These are phyloP conservation scores for Fukomys damarensis DNA, from an alignment of 2,113 vertebrate genomes.

Conservation along the genomic window DNA sequence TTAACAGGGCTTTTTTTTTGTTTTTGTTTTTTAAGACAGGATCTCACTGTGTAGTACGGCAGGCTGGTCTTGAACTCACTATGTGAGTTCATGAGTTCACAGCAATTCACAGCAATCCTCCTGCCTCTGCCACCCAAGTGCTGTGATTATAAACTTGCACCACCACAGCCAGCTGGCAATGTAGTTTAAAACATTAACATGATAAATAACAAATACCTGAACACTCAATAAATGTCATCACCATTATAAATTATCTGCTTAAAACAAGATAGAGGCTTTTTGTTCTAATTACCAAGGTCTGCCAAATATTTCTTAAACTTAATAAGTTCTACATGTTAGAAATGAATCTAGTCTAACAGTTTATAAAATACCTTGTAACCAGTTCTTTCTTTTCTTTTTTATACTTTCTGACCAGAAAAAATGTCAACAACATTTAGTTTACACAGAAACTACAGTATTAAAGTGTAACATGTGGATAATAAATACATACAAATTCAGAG, in stretches of 20 bases:
- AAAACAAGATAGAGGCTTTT: constrained; percentile 51
- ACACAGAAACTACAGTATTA: background rate
- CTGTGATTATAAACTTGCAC: background rate
- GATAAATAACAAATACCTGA: constrained; percentile 40
- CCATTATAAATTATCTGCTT: constrained; percentile 34
- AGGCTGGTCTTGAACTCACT: background rate
- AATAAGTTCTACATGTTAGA: constrained; percentile 20
- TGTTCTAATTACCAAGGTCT: constrained; percentile 14
- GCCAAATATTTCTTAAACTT: background rate
- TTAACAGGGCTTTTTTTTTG: background rate
- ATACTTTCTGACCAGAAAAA: constrained; percentile 51
- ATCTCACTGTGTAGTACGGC: background rate
- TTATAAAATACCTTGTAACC: constrained; percentile 36
- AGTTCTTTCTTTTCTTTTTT: background rate
- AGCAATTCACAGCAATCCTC: background rate
- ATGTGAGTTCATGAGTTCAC: background rate
- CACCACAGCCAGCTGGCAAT: background rate
- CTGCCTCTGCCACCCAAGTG: background rate
- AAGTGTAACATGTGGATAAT: constrained; percentile 40
- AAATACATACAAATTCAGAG: constrained; percentile 48
- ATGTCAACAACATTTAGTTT: background rate
- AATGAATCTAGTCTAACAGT: constrained; percentile 25
- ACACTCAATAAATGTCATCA: constrained; percentile 41
- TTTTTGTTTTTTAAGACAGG: background rate
- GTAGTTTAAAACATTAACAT: constrained; percentile 54